These are phyloP conservation scores for Aphaenogaster ashmeadi DNA, from an alignment of 1,140 invertebrate species.

Conservation along the genomic window DNA sequence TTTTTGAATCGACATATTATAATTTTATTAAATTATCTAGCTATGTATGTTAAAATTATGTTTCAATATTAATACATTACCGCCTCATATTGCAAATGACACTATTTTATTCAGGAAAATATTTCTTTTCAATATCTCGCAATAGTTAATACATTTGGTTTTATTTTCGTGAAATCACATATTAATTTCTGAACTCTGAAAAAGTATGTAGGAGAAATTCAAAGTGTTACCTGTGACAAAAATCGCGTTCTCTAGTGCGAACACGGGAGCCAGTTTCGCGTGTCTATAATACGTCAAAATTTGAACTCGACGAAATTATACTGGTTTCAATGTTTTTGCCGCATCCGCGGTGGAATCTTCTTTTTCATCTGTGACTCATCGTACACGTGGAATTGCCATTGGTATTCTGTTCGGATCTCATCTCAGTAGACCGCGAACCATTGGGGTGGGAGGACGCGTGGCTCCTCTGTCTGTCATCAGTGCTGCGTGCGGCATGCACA, in stretches of 20 bases:
- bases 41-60: not conserved
- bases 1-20: not conserved
- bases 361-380: constrained; percentile 64
- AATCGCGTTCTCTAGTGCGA: not conserved
- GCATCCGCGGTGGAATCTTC: not conserved
- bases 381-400: constrained; percentile 67
- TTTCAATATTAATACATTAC: not conserved
- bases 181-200: not conserved
- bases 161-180: not conserved
- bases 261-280: not conserved
- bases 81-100: not conserved
- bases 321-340: not conserved
- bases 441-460: constrained; percentile 54
- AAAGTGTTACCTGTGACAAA: not conserved
- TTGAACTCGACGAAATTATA: constrained; percentile 25
- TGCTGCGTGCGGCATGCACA: constrained; percentile 30
- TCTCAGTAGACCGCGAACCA: constrained; percentile 69
- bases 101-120: not conserved
- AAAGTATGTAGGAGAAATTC: not conserved
- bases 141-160: not conserved
- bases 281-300: not conserved
- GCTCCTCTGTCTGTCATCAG: constrained; percentile 14
- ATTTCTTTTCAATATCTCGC: not conserved
- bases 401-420: constrained; percentile 58
- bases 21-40: not conserved